Percentiles rank a stretch among this genome's conserved stretches.
Evolutionary conservation across 2,113 vertebrate species (phyloP).

Genomic region (Eublepharis macularius): DNA sequence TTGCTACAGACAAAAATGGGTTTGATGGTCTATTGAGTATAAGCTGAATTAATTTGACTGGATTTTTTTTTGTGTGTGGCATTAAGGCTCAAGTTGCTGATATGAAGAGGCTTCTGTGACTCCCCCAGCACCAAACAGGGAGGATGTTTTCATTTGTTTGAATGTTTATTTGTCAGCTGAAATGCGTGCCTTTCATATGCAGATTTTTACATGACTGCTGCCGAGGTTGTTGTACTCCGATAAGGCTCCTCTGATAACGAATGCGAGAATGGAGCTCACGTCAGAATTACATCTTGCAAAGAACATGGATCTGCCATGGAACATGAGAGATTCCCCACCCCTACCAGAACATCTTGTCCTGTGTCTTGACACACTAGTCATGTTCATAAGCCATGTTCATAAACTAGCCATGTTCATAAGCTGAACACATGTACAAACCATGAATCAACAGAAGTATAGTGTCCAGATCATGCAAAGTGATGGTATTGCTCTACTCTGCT

Average conservation of each 20-base stretch:
- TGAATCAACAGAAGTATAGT: no score
- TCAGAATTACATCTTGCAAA: no score
- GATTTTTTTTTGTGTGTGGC: constrained; percentile 67
- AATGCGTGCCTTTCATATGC: neutral
- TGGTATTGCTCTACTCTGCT: no score
- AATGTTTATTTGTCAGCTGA: constrained; percentile 40
- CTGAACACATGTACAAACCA: no score
- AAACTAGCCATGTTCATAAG: no score
- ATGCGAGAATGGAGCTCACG: neutral
- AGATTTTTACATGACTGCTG: neutral
- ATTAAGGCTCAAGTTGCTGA: constrained; percentile 64
- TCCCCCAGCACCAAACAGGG: constrained; percentile 33
- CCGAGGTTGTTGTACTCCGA: neutral
- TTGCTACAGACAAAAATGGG: constrained; percentile 64
- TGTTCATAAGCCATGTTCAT: no score
- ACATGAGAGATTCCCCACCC: no score
- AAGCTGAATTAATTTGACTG: constrained; percentile 76
- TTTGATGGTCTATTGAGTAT: constrained; percentile 67
- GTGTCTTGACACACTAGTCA: no score
- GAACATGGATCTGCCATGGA: neutral
- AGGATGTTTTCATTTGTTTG: constrained; percentile 46
- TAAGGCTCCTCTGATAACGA: neutral
- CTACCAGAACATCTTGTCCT: no score
- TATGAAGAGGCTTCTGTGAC: constrained; percentile 56
- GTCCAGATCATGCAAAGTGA: no score